Base-by-base conservation (phyloP, 2,113 vertebrate genomes). In the Charina bottae region DNA sequence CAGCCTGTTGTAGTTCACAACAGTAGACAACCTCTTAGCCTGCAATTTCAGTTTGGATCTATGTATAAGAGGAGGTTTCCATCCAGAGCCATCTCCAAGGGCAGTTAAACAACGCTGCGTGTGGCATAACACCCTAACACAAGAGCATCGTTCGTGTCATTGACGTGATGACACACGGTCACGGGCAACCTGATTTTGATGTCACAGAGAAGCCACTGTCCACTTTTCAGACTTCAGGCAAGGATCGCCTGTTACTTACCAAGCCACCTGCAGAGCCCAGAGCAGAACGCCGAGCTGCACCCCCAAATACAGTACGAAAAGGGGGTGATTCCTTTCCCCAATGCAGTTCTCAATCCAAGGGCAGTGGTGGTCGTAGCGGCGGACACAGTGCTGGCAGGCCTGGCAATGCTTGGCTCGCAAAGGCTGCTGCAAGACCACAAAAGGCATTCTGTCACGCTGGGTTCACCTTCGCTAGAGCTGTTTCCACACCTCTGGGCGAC, bases 291-390 rank as follows among this genome's bases (percentile, higher is more conserved):
- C 83, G 49, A 99, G 98, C 97, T 99, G 99, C 59, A 98, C 92
- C 0, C 95, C 96, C 95, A 99, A 90, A 96, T 99, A 99, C 26
- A 97, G 95, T 9, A 99, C 95, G 88, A 99, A 99, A 96, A 99
- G 97, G 3, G 98, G 98, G 93, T 99, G 99, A 96, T 99, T 99
- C 93, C 97, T 97, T 93, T 99, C 99, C 0, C 99, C 99, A 0
- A 99, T 97, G 0, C 99, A 99, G 97, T 99, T 99, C 97, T 98
- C 98, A 2, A 99, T 98, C 99, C 99, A 99, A 86, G 99, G 99
- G 89, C 99, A 99, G 97, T 99, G 99, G 89, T 99, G 99, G 96
- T 99, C 99, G 0, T 98, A 99, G 15, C 99, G 98, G 6, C 98
- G 98, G 2, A 99, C 98, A 0, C 99, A 99, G 95, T 97, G 99